phyloP scores from a whole-genome alignment of 2,113 vertebrate genomes.

The Ovibos moschatus region DNA sequence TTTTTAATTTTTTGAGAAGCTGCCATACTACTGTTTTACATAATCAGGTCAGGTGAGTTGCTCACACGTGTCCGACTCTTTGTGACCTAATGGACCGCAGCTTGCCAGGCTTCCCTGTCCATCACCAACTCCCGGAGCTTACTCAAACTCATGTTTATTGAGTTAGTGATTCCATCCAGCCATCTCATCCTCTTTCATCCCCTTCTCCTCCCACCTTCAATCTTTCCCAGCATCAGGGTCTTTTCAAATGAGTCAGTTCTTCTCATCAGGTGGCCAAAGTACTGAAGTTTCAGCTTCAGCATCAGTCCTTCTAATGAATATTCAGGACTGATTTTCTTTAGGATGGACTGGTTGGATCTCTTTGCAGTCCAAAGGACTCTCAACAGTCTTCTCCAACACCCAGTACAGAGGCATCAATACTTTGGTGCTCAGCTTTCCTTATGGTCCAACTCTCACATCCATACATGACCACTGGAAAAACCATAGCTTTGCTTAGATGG shows the following conservation, averaged over 20 bases:
- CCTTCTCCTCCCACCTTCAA: neutral
- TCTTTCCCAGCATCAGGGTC: neutral
- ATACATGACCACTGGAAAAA: neutral
- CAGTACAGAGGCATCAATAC: neutral
- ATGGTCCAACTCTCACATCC: neutral
- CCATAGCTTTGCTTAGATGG: neutral
- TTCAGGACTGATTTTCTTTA: neutral
- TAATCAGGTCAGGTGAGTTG: neutral
- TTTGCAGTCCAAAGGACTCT: neutral
- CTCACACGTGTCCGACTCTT: accelerated
- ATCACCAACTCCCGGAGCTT: neutral
- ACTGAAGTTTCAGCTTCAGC: neutral
- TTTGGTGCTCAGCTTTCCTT: neutral
- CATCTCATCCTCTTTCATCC: neutral
- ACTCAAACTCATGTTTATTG: neutral
- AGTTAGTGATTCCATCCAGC: neutral
- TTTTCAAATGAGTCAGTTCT: neutral
- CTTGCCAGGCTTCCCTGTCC: neutral
- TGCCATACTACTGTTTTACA: neutral
- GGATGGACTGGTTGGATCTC: neutral
- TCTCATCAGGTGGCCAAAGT: neutral
- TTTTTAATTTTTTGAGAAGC: neutral
- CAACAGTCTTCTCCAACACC: neutral
- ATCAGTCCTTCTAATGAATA: neutral
- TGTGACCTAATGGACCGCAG: neutral